Evolutionary conservation across 2,888 invertebrate species (phyloP).

Genomic region (Neoscelio sp.): DNA sequence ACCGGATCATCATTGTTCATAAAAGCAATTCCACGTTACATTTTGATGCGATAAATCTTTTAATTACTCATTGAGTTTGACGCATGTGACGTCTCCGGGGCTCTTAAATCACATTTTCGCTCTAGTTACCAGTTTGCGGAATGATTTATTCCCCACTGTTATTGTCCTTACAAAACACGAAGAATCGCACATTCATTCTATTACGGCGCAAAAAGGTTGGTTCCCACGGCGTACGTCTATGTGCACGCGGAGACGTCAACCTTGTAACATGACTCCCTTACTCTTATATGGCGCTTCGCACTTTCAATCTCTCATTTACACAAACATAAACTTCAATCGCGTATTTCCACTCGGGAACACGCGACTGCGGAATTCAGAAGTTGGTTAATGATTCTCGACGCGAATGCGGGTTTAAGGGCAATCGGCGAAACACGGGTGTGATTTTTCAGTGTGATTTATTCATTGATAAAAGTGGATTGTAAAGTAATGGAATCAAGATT

Average conservation of each 20-base stretch:
- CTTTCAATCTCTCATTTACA: conserved; percentile 66
- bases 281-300: conserved; percentile 66
- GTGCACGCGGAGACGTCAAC: conserved; percentile 66
- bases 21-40: not conserved
- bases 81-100: not conserved
- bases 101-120: conserved; percentile 25
- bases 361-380: conserved; percentile 50
- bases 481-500: conserved; percentile 36
- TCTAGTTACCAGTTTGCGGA: conserved; percentile 41
- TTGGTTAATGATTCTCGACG: conserved; percentile 54
- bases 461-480: conserved; percentile 39
- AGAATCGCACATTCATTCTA: conserved; percentile 55
- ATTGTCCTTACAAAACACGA: conserved; percentile 53
- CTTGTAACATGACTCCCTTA: conserved; percentile 67
- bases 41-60: conserved; percentile 2
- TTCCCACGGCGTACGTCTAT: conserved; percentile 62
- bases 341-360: conserved; percentile 54
- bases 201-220: conserved; percentile 61
- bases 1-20: too few species aligned
- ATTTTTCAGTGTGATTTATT: conserved; percentile 42
- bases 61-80: conserved; percentile 2
- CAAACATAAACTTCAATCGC: conserved; percentile 49
- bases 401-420: conserved; percentile 38
- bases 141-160: conserved; percentile 58
- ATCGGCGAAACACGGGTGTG: conserved; percentile 14